Conservation (phyloP, 2,113 vertebrate species). For the Balaeniceps rex region DNA sequence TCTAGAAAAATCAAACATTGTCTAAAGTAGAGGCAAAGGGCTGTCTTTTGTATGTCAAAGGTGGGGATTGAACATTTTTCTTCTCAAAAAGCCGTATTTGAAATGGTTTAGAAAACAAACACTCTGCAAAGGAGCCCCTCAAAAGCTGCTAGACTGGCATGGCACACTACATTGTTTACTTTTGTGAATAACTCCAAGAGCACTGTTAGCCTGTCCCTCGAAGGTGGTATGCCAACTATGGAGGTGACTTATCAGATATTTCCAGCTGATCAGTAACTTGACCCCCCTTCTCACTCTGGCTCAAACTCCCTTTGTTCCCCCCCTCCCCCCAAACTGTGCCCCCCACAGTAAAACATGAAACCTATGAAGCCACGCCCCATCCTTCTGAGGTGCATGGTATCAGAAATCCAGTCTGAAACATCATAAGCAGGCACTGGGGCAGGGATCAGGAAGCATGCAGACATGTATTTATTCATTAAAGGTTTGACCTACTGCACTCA, state of each 20-base stretch:
- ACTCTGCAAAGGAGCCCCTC: background rate
- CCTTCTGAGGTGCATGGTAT: background rate
- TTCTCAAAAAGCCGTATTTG: background rate
- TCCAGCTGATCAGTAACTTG: background rate
- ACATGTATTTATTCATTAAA: background rate
- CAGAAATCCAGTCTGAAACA: background rate
- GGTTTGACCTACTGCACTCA: background rate
- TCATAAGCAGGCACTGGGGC: background rate
- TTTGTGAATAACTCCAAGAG: background rate
- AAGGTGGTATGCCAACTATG: background rate
- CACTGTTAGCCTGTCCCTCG: background rate
- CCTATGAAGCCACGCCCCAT: background rate
- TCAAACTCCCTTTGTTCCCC: background rate
- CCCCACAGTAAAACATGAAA: background rate
- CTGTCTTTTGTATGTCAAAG: background rate
- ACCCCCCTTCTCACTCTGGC: accelerated
- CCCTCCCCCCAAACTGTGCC: background rate
- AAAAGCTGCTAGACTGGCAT: background rate
- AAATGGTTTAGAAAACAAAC: background rate
- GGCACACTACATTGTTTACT: background rate
- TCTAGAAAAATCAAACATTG: background rate
- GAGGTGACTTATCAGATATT: background rate
- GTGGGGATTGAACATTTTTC: background rate
- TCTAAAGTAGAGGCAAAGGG: background rate
- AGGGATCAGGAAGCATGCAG: background rate